These are phyloP conservation scores for Phataginus tetradactyla DNA, from an alignment of 2,797 vertebrate genomes.

Conservation along the genomic window DNA sequence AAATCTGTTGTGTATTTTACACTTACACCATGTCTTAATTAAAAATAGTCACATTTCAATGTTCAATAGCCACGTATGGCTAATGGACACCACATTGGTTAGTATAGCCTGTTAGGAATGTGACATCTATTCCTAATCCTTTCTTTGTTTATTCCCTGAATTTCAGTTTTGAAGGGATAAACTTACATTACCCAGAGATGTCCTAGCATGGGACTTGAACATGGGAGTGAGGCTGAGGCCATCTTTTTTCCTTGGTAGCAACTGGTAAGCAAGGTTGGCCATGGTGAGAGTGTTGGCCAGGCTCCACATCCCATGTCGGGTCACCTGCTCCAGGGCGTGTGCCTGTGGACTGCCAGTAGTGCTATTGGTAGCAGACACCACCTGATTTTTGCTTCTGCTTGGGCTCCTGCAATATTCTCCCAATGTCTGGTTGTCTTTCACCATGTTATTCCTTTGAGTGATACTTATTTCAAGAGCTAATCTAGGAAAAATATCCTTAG, in stretches of 20 bases:
- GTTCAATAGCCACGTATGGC: neutral
- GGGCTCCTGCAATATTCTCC: neutral
- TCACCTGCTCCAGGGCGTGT: neutral
- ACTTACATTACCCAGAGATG: neutral
- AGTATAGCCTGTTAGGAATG: neutral
- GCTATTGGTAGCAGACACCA: neutral
- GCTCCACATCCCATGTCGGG: neutral
- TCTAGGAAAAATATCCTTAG: neutral
- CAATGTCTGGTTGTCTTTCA: neutral
- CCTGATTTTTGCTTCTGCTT: neutral
- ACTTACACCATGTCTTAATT: neutral
- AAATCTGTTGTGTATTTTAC: neutral
- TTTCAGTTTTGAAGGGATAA: neutral
- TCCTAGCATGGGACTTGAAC: neutral
- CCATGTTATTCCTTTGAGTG: neutral
- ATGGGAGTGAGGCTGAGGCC: neutral
- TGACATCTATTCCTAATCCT: neutral
- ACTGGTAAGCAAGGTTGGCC: neutral
- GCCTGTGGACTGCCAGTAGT: neutral
- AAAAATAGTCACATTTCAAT: neutral
- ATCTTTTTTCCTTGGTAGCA: neutral
- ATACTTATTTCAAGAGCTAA: neutral
- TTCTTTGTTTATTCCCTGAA: neutral
- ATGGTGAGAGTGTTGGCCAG: too few species aligned
- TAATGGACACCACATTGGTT: neutral